Base-by-base conservation (phyloP, 2,888 invertebrate species). In the Lasius fuliginosus region DNA sequence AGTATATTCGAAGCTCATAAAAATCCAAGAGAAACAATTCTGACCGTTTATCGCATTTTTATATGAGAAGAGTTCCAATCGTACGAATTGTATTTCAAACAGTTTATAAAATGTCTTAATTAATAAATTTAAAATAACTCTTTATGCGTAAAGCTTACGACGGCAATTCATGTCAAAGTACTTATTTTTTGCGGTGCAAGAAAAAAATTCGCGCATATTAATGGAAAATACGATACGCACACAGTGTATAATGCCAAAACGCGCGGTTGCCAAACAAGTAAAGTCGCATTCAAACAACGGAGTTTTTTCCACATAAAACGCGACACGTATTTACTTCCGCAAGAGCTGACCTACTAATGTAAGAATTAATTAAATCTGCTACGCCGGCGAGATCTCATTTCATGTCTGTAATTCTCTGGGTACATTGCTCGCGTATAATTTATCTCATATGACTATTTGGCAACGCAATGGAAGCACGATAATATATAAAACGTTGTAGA, bases 211-310 rank as follows among this genome's bases (percentile, higher is more conserved):
- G 73, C 18, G 15, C 60, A 36, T 58, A 60, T 68, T 76, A 64
- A 64, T 81, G 75, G 69, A 83, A 85, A 88, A 85, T 86, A 89
- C 83, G 69, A 86, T 81, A 85, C 79, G 56, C 71, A 12, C 71
- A 12, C 15, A 71, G 79, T 62, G 27, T 36, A 73, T 73, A 81
- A 82, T 86, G 89, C 86, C 86, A 88, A 88, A 77, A 85, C 46
- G 40, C 56, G 58, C 77, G 30, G 79, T 85, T 85, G 87, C 90
- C 90, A 88, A 90, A 88, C 87, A 87, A 77, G 84, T 49, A n/a
- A 83, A 84, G 67, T 87, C 82, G 71, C 84, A 86, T 82, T 79
- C 71, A 77, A 87, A 87, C 76, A 83, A 87, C 84, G 81, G 40
- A 83, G 82, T 87, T 82, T 75, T 86, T 56, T 33, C 12, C 18